Evolutionary conservation across 1,140 invertebrate genomes (phyloP).

Genomic region (Eufriesea mexicana): DNA sequence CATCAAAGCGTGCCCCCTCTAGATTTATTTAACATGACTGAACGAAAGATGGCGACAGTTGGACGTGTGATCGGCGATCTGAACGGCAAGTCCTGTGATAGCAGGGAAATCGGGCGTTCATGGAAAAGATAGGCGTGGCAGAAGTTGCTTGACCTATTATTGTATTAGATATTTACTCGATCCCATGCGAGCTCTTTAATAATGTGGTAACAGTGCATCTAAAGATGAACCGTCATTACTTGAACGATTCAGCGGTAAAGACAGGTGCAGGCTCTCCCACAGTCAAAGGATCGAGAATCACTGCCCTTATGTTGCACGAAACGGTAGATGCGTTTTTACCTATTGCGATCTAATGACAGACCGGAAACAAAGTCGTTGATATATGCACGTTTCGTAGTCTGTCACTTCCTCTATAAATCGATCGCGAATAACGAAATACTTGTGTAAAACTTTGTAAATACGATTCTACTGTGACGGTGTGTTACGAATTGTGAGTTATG

Average conservation of each 20-base stretch:
- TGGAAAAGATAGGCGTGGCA: not conserved
- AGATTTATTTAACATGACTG: no score
- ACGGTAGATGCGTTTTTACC: conserved; percentile 41
- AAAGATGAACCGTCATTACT: conserved; percentile 62
- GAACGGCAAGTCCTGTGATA: no score
- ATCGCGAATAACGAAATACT: conserved; percentile 1
- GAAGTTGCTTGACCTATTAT: not conserved
- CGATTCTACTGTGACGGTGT: not conserved
- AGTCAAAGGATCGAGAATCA: conserved; percentile 56
- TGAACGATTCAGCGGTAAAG: conserved; percentile 49
- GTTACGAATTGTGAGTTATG: not conserved
- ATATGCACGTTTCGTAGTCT: conserved; percentile 30
- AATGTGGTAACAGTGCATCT: conserved; percentile 26
- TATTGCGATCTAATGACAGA: conserved; percentile 61
- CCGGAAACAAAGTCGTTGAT: conserved; percentile 50
- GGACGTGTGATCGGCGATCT: no score
- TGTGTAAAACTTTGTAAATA: not conserved
- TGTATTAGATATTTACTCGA: conserved; percentile 32
- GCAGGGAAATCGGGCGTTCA: no score
- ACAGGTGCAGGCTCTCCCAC: conserved; percentile 71
- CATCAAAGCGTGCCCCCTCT: no score
- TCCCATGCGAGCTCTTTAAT: not conserved
- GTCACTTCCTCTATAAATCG: conserved; percentile 5
- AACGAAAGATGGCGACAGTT: no score
- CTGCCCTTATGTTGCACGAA: conserved; percentile 65